phyloP scores from a whole-genome alignment of 2,888 invertebrate species.

The Mantis religiosa region DNA sequence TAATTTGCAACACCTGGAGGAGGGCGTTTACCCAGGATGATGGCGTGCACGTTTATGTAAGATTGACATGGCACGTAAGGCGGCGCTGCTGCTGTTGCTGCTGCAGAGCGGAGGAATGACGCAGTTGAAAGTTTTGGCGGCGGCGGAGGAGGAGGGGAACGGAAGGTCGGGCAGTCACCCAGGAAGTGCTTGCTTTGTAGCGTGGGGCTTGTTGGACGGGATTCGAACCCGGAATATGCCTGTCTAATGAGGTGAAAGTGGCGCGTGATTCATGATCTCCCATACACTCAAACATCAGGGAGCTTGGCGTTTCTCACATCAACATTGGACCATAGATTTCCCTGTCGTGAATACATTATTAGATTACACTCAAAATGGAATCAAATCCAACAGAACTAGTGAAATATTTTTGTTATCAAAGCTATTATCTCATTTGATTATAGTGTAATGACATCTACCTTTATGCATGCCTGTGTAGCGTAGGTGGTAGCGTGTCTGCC shows the following conservation, averaged over 20 bases:
- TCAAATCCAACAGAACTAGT: no score
- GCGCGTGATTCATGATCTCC: background rate
- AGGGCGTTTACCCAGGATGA: background rate
- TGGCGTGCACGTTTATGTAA: background rate
- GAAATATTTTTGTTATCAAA: no score
- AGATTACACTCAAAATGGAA: no score
- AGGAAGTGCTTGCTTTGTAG: slow-evolving; percentile 27
- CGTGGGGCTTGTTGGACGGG: background rate
- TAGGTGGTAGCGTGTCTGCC: no score
- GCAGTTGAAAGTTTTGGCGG: background rate
- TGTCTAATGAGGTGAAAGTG: background rate
- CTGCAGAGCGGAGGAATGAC: background rate
- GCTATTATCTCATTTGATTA: no score
- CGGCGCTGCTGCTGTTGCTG: background rate
- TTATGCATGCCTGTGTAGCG: no score
- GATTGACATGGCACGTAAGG: background rate
- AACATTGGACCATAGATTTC: no score
- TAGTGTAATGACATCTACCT: no score
- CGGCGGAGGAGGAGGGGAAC: background rate
- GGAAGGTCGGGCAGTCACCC: slow-evolving; percentile 32
- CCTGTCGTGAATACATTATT: no score
- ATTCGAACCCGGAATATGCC: slow-evolving; percentile 26
- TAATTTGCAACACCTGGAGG: background rate
- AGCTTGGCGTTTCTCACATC: no score
- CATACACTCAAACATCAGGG: no score